Evolutionary conservation across 2,113 vertebrate species (phyloP), one percentile per base, ranked within the genome.

Genomic region (Grallaria varia): DNA sequence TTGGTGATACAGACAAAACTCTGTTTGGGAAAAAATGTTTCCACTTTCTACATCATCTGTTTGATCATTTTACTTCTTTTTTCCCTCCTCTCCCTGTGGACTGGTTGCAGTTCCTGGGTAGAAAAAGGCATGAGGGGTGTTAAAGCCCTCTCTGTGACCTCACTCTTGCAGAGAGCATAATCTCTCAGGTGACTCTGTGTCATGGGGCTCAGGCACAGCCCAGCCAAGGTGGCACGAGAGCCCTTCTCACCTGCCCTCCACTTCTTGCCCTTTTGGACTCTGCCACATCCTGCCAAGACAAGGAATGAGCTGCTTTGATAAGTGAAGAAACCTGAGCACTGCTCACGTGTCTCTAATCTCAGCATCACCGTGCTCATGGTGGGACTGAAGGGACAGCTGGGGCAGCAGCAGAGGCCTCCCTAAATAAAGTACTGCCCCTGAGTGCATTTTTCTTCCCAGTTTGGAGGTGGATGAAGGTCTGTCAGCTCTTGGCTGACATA

Each of bases 301-400:
- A 52, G 58, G 44, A 35, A 63, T 10, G 19, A 63, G 60, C 19
- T 31, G 37, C 35, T 68, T 33, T 25, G 10, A 0, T 0, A 1
- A 55, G 73, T 0, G 0, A 87, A 37, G 35, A 55, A 67, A 31
- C 14, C 7, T 1, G 39, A 59, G 49, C 53, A 17, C 35, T 35
- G 64, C 68, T 87, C 50, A 13, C 33, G 44, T 0, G 0, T 15
- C 69, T 28, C 50, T 12, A 6, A 42, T 56, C 45, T 56, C 6
- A 0, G 44, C 77, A 25, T 22, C 35, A 4, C 58, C 0, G 0
- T 35, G 9, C 42, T 35, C 42, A 20, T 2, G 1, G 16, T 17
- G 31, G 63, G 42, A 69, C 52, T 15, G 21, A 86, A 53, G 28
- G 55, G 27, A 66, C 30, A 30, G 8, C 1, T 68, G 35, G 23